Evolutionary conservation across 2,113 vertebrate genomes (phyloP), one percentile per base, ranked within the genome.

Genomic region (Prietella phreatophila): DNA sequence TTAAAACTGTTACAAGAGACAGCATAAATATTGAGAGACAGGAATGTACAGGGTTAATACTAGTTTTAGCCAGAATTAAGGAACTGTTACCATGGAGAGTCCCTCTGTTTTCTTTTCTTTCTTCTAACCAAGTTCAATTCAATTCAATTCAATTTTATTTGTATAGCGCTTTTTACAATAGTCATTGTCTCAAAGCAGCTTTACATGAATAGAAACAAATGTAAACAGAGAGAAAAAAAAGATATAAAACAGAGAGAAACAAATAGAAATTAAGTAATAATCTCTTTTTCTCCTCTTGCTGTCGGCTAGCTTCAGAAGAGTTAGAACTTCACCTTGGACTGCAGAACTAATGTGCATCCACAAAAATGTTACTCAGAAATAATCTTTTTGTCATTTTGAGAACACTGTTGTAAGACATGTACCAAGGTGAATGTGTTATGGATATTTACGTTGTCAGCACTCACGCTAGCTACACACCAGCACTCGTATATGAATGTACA

Each of bases 61-160:
- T 50, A 50, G 0, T 33, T 85, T 89, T 84, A 50, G 36, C 14
- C 82, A 76, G 88, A 84, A 84, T 88, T 75, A 84, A 17, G 14
- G 82, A 83, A 69, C 8, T 30, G 85, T 89, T 88, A 85, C 88
- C 30, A 61, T 85, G 90, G 85, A 65, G 75, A 86, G 85, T 89
- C 55, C 53, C 50, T 61, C 65, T 83, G 83, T 78, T 81, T 82
- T 60, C 67, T 78, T 81, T 82, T 60, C 67, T 82, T 85, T 50
- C 86, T 73, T 53, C 86, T 85, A 82, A 76, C 85, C 87, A 88
- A 76, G n/a, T n/a, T n/a, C n/a, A n/a, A n/a, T n/a, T n/a, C n/a
- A n/a, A n/a, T n/a, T n/a, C n/a, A n/a, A n/a, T n/a, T n/a, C n/a
- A n/a, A n/a, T n/a, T n/a, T n/a, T n/a, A n/a, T n/a, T n/a, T n/a